phyloP scores from a whole-genome alignment of 2,888 invertebrate species.

The Mythimna ferrago region DNA sequence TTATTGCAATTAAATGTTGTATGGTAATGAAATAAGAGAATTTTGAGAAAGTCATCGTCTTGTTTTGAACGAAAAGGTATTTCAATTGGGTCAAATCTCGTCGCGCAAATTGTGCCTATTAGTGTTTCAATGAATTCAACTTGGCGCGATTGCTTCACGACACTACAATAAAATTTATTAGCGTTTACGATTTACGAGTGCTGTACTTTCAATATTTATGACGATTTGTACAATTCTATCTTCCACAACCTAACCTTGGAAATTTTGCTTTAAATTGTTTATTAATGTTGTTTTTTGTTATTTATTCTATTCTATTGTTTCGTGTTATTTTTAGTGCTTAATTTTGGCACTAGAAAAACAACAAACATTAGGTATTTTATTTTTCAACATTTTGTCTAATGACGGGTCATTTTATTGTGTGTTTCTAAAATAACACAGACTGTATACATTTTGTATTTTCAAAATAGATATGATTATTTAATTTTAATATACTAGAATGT shows the following conservation, averaged over 20 bases:
- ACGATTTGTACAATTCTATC: not conserved
- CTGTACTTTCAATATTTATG: slow-evolving; percentile 11
- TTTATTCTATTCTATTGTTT: not conserved
- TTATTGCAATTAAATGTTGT: too few species aligned
- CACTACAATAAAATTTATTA: slow-evolving; percentile 20
- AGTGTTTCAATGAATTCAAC: slow-evolving; percentile 14
- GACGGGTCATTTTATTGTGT: not conserved
- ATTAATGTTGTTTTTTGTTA: too few species aligned
- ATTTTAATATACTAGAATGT: not conserved
- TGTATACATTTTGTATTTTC: too few species aligned
- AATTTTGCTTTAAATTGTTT: too few species aligned
- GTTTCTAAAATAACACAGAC: not conserved
- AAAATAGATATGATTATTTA: not conserved
- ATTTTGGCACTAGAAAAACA: not conserved
- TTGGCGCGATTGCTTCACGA: slow-evolving; percentile 6
- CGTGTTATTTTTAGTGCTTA: not conserved
- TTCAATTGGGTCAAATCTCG: not conserved
- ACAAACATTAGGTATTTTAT: not conserved
- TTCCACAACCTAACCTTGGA: slow-evolving; percentile 1
- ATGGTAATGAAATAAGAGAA: too few species aligned
- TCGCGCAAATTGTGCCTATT: slow-evolving; percentile 1
- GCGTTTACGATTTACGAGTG: not conserved
- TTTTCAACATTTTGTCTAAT: not conserved
- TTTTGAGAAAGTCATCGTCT: too few species aligned
- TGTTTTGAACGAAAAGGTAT: not conserved